Evolutionary conservation across 64 coral and sea anemone species (phyloP).

Genomic region (Montipora cactus): DNA sequence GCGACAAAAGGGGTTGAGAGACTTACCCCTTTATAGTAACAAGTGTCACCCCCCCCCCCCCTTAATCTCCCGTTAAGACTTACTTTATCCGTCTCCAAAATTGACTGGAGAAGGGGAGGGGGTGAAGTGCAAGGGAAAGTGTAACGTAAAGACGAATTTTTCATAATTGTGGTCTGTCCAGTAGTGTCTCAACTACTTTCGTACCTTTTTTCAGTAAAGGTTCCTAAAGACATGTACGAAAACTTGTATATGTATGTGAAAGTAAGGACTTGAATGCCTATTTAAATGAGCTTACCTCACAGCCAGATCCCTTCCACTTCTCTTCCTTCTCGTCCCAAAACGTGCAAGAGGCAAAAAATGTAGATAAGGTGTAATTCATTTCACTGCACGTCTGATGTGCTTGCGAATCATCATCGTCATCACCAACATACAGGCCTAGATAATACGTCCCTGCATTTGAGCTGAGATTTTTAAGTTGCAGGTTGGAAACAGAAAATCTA

Average conservation of each 20-base stretch:
- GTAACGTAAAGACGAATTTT: too few species aligned
- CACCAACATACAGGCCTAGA: slow-evolving; percentile 49
- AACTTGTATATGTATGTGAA: background rate
- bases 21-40: too few species aligned
- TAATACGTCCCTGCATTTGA: slow-evolving; percentile 60
- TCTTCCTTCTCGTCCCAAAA: slow-evolving; percentile 72
- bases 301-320: slow-evolving; percentile 74
- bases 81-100: too few species aligned
- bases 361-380: slow-evolving; percentile 67
- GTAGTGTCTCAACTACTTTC: too few species aligned
- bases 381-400: slow-evolving; percentile 28
- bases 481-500: slow-evolving; percentile 78
- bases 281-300: slow-evolving; percentile 64
- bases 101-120: too few species aligned
- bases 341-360: slow-evolving; percentile 62
- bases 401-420: background rate
- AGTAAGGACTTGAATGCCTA: background rate
- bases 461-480: slow-evolving; percentile 49
- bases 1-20: too few species aligned
- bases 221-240: too few species aligned
- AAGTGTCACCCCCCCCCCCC: too few species aligned
- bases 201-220: too few species aligned
- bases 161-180: too few species aligned
- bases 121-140: too few species aligned
- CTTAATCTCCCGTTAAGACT: too few species aligned